Evolutionary conservation across 2,113 vertebrate species (phyloP), one percentile per base, ranked within the genome.

Genomic region (Pachyramphus minor): DNA sequence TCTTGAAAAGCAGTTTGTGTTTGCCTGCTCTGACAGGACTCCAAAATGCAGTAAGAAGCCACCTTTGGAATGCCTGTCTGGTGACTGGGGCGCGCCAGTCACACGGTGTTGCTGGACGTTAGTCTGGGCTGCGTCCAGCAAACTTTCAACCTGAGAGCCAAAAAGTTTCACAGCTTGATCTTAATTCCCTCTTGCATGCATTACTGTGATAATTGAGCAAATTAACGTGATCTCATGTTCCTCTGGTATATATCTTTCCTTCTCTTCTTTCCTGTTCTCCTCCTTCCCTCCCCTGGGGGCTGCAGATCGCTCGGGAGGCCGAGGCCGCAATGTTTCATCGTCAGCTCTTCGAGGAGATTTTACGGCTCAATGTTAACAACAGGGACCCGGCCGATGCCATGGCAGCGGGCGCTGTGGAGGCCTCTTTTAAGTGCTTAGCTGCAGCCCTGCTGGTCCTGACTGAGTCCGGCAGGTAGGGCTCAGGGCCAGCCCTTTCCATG

Each of bases 401-500:
- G 98, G 99, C 99, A 90, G 98, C 98, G 41, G 99, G 99, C 22
- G 99, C 99, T 21, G 99, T 99, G 95, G 98, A 99, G 98, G 99
- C 99, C 82, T 99, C 99, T 96, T 99, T 99, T 99, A 99, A 99
- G 97, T 99, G 99, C 97, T 98, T 99, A 97, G 98, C 99, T 74
- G 96, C 98, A 92, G 99, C 98, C 87, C 97, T 99, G 97, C 97
- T 99, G 99, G 99, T 99, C 98, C 98, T 99, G 98, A 99, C 99
- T 33, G 99, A 99, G 95, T 99, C 99, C 22, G 99, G 99, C 98
- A 99, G 99, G 99, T 99, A 99, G 98, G 99, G 98, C 96, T 98
- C 97, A 71, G 55, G 22, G 76, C 59, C 64, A 17, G 27, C 53
- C 24, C 58, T 71, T 62, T 2, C 88, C 3, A 0, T 33, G 79